Evolutionary conservation across 2,797 vertebrate genomes (phyloP).

Genomic region (Platalea minor): DNA sequence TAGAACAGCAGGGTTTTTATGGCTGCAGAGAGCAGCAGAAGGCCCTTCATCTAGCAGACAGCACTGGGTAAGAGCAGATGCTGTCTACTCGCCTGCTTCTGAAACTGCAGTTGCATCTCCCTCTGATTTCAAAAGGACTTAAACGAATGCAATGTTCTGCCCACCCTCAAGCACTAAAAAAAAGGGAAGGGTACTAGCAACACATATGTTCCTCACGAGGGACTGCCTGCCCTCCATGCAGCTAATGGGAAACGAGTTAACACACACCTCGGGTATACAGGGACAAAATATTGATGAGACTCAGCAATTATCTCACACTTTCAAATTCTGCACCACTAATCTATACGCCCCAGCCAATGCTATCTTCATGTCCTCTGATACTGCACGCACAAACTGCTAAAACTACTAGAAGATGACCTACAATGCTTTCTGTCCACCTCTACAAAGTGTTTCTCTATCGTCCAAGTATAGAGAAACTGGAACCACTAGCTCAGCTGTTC

Average conservation of each 20-base stretch:
- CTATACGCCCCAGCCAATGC: neutral
- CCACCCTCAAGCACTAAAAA: neutral
- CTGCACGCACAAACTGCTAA: neutral
- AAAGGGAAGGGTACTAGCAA: neutral
- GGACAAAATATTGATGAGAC: neutral
- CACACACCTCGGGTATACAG: neutral
- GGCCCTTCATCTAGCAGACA: neutral
- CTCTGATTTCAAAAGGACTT: neutral
- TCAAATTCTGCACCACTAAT: neutral
- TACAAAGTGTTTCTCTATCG: neutral
- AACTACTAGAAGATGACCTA: neutral
- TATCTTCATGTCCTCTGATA: neutral
- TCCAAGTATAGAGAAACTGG: neutral
- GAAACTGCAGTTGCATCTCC: neutral
- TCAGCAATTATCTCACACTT: neutral
- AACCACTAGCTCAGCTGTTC: neutral
- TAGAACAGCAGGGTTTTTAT: neutral
- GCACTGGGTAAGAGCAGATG: neutral
- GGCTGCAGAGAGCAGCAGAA: neutral
- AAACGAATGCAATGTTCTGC: neutral
- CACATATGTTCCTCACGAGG: neutral
- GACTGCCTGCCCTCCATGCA: neutral
- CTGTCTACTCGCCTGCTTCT: neutral
- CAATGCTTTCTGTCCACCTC: neutral
- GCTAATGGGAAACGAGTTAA: neutral